phyloP scores from a whole-genome alignment of 1,140 invertebrate genomes.

The Drosophila micromelanica region DNA sequence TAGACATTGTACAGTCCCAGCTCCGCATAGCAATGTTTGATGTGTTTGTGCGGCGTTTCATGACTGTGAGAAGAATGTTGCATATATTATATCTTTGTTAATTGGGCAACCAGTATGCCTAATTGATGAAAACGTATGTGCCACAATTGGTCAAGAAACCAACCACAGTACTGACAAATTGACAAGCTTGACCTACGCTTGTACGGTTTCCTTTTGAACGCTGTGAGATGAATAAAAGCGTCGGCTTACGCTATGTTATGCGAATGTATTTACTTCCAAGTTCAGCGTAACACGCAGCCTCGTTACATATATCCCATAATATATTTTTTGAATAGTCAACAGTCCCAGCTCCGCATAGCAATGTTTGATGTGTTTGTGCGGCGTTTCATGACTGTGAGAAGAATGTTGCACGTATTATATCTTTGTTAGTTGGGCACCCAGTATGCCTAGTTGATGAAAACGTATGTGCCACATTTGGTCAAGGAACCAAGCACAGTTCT shows the following conservation, averaged over 20 bases:
- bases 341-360: constrained; percentile 82
- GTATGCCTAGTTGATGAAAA: constrained; percentile 15
- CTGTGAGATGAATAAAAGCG: constrained; percentile 85
- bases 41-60: constrained; percentile 78
- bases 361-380: constrained; percentile 71
- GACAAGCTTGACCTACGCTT: constrained; percentile 24
- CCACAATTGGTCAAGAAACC: constrained; percentile 36
- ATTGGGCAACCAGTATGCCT: constrained; percentile 42
- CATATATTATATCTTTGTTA: constrained; percentile 79
- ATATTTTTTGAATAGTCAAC: constrained; percentile 6
- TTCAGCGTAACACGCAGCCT: constrained; percentile 75
- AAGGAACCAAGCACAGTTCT: constrained; percentile 50
- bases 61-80: constrained; percentile 69
- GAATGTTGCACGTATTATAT: constrained; percentile 74
- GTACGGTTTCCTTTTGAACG: constrained; percentile 74
- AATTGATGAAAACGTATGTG: constrained; percentile 77
- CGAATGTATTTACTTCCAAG: constrained; percentile 49
- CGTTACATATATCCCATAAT: constrained; percentile 47
- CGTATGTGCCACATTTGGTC: constrained; percentile 60
- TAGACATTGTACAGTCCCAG: constrained; percentile 64
- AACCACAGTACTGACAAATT: constrained; percentile 63
- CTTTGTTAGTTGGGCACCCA: constrained; percentile 41
- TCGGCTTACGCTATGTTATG: constrained; percentile 77
- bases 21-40: constrained; percentile 75
- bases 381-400: constrained; percentile 79